Percentiles rank a stretch among this genome's conserved stretches.
Evolutionary conservation across 2,797 vertebrate species (phyloP).

Genomic region (Gymnocypris eckloni): DNA sequence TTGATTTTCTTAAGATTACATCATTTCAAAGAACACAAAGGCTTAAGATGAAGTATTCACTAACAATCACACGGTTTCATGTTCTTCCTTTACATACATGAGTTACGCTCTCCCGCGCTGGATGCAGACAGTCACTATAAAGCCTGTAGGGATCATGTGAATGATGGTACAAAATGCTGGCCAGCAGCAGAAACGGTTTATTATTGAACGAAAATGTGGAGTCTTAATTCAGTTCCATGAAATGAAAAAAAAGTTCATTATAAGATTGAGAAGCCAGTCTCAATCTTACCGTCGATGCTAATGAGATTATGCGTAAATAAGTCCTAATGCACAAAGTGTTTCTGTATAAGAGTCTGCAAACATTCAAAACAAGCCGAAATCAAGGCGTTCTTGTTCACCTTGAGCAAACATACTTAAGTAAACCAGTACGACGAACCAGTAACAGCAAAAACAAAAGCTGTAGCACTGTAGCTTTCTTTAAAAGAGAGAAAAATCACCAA

Average conservation of each 20-base stretch:
- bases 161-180: conserved; percentile 14
- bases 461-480: neutral
- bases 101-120: neutral
- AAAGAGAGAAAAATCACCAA: neutral
- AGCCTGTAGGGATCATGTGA: conserved; percentile 28
- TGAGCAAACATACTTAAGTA: neutral
- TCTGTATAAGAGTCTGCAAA: conserved; percentile 26
- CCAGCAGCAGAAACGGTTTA: conserved; percentile 9
- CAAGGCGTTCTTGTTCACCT: conserved; percentile 11
- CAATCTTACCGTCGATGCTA: neutral
- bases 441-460: neutral
- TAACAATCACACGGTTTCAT: conserved; percentile 4
- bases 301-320: conserved; percentile 30
- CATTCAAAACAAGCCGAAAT: conserved; percentile 9
- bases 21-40: conserved; percentile 5
- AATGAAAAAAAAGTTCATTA: neutral
- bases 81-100: conserved; percentile 27
- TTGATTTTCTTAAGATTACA: neutral
- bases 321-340: conserved; percentile 10
- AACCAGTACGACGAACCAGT: neutral
- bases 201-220: conserved; percentile 29
- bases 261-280: neutral
- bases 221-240: neutral
- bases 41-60: conserved; percentile 10
- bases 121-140: conserved; percentile 12